Percentiles rank a stretch among this genome's conserved stretches.
phyloP scores from a whole-genome alignment of 1,140 invertebrate genomes.

The Trinorchestia longiramus region DNA sequence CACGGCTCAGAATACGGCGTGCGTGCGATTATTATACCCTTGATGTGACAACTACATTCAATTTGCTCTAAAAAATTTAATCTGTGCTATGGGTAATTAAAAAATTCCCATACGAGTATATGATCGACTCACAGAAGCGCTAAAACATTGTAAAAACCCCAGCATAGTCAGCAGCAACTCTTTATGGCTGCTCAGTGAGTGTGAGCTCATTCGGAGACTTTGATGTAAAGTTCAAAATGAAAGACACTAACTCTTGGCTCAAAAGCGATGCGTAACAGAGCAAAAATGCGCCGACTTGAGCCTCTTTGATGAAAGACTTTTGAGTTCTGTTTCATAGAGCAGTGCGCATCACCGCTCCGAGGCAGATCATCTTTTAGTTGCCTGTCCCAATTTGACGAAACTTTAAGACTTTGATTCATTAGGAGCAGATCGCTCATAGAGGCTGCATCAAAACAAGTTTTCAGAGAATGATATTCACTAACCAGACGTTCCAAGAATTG shows the following conservation, averaged over 20 bases:
- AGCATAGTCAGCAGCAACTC: background rate
- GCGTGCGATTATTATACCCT: too few species aligned
- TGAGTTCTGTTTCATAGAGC: background rate
- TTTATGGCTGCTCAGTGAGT: background rate
- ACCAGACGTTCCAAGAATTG: background rate
- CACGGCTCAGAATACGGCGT: too few species aligned
- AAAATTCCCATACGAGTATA: too few species aligned
- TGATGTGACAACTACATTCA: too few species aligned
- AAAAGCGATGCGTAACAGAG: background rate
- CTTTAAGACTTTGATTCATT: conserved; percentile 1
- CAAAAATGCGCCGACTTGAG: background rate
- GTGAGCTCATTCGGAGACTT: background rate
- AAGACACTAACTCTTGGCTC: background rate
- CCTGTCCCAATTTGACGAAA: background rate
- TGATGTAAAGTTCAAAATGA: background rate
- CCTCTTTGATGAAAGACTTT: background rate
- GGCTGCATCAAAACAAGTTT: background rate
- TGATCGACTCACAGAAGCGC: too few species aligned
- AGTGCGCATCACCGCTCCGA: background rate
- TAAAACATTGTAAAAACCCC: background rate
- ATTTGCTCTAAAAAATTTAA: too few species aligned
- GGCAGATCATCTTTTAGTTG: background rate
- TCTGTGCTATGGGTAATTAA: too few species aligned
- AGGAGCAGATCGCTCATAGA: background rate
- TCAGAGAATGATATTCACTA: background rate